A percentile compares a stretch with the other conserved stretches of the same genome.
Evolutionary conservation across 2,888 invertebrate genomes (phyloP).

Genomic region (Pemphredon lugubris): DNA sequence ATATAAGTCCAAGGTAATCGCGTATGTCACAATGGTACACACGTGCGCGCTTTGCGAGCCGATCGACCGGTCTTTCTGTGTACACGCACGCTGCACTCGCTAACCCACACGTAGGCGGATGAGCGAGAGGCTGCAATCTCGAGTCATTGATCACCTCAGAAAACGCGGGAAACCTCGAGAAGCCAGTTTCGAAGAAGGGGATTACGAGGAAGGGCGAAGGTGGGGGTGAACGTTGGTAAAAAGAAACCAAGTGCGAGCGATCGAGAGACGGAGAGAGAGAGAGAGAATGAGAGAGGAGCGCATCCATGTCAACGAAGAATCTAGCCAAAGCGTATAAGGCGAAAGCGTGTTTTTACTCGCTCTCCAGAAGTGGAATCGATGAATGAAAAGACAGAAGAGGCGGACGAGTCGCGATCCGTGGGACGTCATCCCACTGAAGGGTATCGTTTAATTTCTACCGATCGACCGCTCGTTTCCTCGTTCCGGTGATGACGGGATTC

Average conservation of each 20-base stretch:
- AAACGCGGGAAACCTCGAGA: constrained; percentile 67
- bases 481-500: constrained; percentile 27
- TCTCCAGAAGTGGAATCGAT: constrained; percentile 61
- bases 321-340: constrained; percentile 59
- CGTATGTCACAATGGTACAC: constrained; percentile 76
- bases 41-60: constrained; percentile 38
- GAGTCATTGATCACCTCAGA: constrained; percentile 72
- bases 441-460: constrained; percentile 47
- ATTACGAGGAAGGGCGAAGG: constrained; percentile 10
- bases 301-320: constrained; percentile 15
- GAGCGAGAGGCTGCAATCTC: constrained; percentile 52
- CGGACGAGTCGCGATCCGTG: constrained; percentile 42
- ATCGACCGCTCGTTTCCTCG: constrained; percentile 26
- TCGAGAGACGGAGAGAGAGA: constrained; percentile 1
- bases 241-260: no score
- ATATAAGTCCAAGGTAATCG: constrained; percentile 78
- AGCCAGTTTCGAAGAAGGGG: constrained; percentile 11
- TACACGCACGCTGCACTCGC: constrained; percentile 9
- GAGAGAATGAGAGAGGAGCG: no score
- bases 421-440: constrained; percentile 71
- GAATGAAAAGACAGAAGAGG: constrained; percentile 64
- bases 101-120: constrained; percentile 1
- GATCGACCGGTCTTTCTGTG: constrained; percentile 10
- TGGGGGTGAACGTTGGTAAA: neutral
- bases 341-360: constrained; percentile 66